Evolutionary conservation across 2,888 invertebrate genomes (phyloP).

Genomic region (Apomyelois bistriatella): DNA sequence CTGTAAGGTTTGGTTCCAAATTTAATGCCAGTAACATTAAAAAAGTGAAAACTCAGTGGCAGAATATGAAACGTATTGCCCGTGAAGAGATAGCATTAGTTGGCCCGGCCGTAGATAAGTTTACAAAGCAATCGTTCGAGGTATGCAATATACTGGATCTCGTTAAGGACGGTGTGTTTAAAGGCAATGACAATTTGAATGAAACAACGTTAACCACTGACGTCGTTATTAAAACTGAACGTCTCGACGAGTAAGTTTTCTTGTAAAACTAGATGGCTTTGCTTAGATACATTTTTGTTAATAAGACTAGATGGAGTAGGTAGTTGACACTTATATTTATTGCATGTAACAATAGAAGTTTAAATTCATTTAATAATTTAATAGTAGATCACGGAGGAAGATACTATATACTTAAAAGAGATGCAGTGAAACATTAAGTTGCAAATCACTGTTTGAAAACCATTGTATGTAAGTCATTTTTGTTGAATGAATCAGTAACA

Average conservation of each 20-base stretch:
- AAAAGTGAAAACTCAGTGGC: conserved; percentile 75
- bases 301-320: too few relatives aligned
- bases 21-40: conserved; percentile 63
- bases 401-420: too few relatives aligned
- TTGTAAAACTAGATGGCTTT: conserved; percentile 13
- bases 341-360: too few relatives aligned
- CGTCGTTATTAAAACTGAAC: conserved; percentile 67
- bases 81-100: conserved; percentile 61
- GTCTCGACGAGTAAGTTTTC: conserved; percentile 65
- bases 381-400: too few relatives aligned
- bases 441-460: too few relatives aligned
- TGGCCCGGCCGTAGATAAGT: conserved; percentile 49
- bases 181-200: conserved; percentile 44
- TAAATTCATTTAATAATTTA: too few relatives aligned
- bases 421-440: too few relatives aligned
- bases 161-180: conserved; percentile 54
- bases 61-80: conserved; percentile 73
- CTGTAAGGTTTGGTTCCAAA: conserved; percentile 59
- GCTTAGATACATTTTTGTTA: neutral
- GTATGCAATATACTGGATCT: conserved; percentile 62
- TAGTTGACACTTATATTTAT: too few relatives aligned
- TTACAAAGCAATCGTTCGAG: conserved; percentile 56
- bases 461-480: too few relatives aligned
- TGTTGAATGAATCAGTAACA: too few relatives aligned
- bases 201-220: conserved; percentile 50